Base-by-base conservation (phyloP, 2,113 vertebrate species). In the Hyaena hyaena region DNA sequence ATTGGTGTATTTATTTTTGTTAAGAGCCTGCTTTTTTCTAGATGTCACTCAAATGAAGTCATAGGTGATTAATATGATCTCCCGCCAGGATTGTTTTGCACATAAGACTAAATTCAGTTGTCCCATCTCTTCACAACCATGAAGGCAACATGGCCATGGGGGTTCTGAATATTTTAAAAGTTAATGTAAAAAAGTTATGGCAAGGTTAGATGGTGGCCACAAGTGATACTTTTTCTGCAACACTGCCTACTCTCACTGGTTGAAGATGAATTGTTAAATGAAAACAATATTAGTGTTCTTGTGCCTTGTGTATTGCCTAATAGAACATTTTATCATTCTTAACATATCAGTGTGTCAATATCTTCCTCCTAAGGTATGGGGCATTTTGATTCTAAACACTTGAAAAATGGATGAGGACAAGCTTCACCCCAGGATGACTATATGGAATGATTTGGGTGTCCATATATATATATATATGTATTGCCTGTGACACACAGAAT, bases 241-340 rank as follows among this genome's bases (percentile, higher is more conserved):
- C 4, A 74, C 55, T 93, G 24, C 63, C 74, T 68, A 10, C 39
- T 92, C 26, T 89, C 7, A 39, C 58, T 87, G 39, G 53, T 53
- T 79, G 81, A 94, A 94, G 89, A 97, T 83, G 31, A 96, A 73
- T 65, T 61, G 31, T 85, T 71, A 83, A 39, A 35, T 74, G n/a
- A 55, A 65, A 95, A 69, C 53, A 55, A 5, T 28, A 33, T 85
- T 82, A 23, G 39, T 87, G 48, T 65, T 48, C 76, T 86, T n/a
- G 17, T 89, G 35, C 19, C 48, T 58, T 71, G 15, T 79, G 5
- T 43, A 61, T 31, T 73, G 39, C 58, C 17, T 84, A 45, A 5
- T 33, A 65, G 33, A 79, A 88, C 21, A 97, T 76, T 71, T 61
- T 76, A 45, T 50, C 33, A 45, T 79, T 65, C 24, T 93, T 80